Percentiles rank a stretch among this genome's conserved stretches.
These are phyloP conservation scores for Drosophila guanche DNA, from an alignment of 1,140 invertebrate genomes.

Conservation along the genomic window DNA sequence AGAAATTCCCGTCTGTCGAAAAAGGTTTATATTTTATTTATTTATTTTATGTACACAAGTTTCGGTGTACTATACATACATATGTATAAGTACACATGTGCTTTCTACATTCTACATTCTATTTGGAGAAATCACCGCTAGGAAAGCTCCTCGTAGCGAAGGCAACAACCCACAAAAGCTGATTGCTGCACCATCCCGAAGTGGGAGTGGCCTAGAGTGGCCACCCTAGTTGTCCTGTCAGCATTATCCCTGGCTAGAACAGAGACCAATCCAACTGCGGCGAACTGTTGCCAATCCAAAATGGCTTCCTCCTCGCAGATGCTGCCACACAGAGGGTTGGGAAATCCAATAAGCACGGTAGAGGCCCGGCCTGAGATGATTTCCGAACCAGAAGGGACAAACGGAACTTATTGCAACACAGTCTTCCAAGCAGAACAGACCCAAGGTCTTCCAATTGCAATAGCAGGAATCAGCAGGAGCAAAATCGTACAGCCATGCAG, in stretches of 20 bases:
- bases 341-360: constrained; percentile 67
- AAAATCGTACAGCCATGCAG: constrained; percentile 56
- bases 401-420: constrained; percentile 67
- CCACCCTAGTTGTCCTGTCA: too few relatives aligned
- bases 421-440: constrained; percentile 74
- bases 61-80: too few relatives aligned
- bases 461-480: constrained; percentile 4
- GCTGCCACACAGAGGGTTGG: constrained; percentile 33
- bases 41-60: too few relatives aligned
- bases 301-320: constrained; percentile 55
- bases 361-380: constrained; percentile 13
- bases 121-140: too few relatives aligned
- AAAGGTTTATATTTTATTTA: too few relatives aligned
- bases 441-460: constrained; percentile 53
- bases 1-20: too few relatives aligned
- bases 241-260: constrained; percentile 8
- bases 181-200: too few relatives aligned
- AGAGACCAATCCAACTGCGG: constrained; percentile 48
- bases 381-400: constrained; percentile 35
- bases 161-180: too few relatives aligned
- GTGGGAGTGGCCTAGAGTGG: too few relatives aligned
- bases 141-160: background rate
- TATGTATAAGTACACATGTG: too few relatives aligned
- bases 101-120: too few relatives aligned
- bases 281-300: constrained; percentile 70